Base-by-base conservation (phyloP, 2,113 vertebrate genomes). In the Origma solitaria region DNA sequence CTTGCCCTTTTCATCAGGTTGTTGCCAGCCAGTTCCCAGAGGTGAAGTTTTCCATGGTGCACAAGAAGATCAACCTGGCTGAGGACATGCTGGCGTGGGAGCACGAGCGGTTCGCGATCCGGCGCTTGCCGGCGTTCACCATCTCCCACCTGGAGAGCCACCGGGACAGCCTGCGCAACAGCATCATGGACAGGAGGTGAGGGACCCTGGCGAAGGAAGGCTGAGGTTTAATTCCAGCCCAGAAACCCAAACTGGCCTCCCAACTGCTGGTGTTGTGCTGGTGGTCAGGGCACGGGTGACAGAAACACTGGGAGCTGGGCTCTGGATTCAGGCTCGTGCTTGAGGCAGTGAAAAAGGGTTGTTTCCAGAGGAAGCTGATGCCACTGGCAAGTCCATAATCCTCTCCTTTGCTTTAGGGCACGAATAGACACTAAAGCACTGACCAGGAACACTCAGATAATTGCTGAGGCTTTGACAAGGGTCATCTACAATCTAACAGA, bases 51-150 rank as follows among this genome's bases (percentile, higher is more conserved):
- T 99, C 99, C 86, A 99, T 99, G 99, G 98, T 99, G 77, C 99
- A 99, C 97, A 99, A 99, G 98, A 99, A 99, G 95, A 99, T 99
- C 95, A 99, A 99, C 97, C 96, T 99, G 95, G 99, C 99, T 0
- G 99, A 99, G 16, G 99, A 99, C 93, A 99, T 99, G 94, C 97
- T 99, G 97, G 99, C 99, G 1, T 99, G 99, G 99, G 99, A 99
- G 87, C 99, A 99, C 0, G 99, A 99, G 95, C 99, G 99, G 10
- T 99, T 99, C 3, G 99, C 99, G 5, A 99, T 99, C 96, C 99
- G 99, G 35, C 98, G 99, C 20, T 91, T 99, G 87, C 99, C 99
- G 0, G 99, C 99, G 4, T 99, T 99, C 98, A 99, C 99, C 3
- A 95, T 99, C 91, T 99, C 99, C 5, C 99, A 99, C 53, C 98